Conservation (phyloP, 1,140 invertebrate genomes). For the Orussus abietinus region DNA sequence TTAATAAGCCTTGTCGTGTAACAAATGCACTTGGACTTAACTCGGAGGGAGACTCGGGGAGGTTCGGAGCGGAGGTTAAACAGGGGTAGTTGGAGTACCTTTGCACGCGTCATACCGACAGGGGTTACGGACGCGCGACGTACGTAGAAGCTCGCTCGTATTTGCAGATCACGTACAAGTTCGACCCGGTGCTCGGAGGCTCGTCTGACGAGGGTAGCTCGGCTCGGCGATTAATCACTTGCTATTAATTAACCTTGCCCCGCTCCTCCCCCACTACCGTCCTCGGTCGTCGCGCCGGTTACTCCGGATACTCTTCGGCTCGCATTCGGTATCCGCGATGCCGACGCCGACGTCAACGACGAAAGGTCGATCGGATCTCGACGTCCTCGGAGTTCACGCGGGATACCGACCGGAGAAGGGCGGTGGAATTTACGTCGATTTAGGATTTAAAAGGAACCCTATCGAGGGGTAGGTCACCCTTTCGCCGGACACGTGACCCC, state of each 20-base stretch:
- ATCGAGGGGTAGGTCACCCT: no score
- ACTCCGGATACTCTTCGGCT: no score
- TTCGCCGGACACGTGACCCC: no score
- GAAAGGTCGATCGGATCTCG: no score
- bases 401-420: no score
- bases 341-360: neutral
- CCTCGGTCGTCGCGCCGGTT: no score
- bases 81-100: constrained; percentile 5
- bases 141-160: constrained; percentile 18
- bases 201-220: constrained; percentile 41
- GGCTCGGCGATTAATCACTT: constrained; percentile 41
- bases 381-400: no score
- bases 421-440: no score
- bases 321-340: no score
- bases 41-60: neutral
- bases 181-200: constrained; percentile 25
- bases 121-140: neutral
- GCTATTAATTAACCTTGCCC: constrained; percentile 43
- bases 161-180: constrained; percentile 37
- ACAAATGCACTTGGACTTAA: no score
- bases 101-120: neutral
- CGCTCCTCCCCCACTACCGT: constrained; percentile 1
- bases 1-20: no score
- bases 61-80: neutral
- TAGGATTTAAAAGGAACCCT: no score